Evolutionary conservation across 1,140 invertebrate species (phyloP).

Genomic region (Neodiprion lecontei): DNA sequence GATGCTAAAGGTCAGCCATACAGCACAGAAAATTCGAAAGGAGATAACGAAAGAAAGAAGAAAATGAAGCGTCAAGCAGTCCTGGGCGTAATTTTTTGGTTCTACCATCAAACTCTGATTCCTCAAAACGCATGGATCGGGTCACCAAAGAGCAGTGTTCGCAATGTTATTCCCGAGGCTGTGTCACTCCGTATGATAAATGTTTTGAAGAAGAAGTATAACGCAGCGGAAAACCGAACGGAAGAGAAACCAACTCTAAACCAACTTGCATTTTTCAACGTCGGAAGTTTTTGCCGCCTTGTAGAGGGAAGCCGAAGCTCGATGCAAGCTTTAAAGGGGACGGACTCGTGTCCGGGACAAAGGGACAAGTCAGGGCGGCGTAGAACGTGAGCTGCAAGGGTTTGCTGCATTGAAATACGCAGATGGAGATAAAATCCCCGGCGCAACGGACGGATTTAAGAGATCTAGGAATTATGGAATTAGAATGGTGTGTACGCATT

Average conservation of each 20-base stretch:
- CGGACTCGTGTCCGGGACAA: conserved; percentile 6
- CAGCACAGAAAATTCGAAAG: neutral
- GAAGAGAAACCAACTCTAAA: conserved; percentile 8
- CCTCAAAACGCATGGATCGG: neutral
- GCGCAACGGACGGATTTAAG: neutral
- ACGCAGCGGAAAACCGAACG: neutral
- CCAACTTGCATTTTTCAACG: conserved; percentile 19
- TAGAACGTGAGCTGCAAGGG: neutral
- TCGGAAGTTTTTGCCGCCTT: conserved; percentile 14
- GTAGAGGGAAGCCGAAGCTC: conserved; percentile 7
- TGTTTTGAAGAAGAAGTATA: neutral
- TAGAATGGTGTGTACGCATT: neutral
- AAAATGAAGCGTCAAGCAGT: too few relatives aligned
- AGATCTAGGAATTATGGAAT: conserved; percentile 3
- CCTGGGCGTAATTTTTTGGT: neutral
- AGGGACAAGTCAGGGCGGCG: neutral
- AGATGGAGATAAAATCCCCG: neutral
- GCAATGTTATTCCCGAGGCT: neutral
- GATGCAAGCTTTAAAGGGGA: conserved; percentile 19
- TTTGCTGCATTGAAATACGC: neutral
- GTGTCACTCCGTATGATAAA: neutral
- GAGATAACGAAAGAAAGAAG: neutral
- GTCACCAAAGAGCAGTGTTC: neutral
- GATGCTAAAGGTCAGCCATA: neutral
- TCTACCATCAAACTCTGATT: neutral